phyloP scores from a whole-genome alignment of 1,140 invertebrate genomes.

The Lordiphosa mommai region DNA sequence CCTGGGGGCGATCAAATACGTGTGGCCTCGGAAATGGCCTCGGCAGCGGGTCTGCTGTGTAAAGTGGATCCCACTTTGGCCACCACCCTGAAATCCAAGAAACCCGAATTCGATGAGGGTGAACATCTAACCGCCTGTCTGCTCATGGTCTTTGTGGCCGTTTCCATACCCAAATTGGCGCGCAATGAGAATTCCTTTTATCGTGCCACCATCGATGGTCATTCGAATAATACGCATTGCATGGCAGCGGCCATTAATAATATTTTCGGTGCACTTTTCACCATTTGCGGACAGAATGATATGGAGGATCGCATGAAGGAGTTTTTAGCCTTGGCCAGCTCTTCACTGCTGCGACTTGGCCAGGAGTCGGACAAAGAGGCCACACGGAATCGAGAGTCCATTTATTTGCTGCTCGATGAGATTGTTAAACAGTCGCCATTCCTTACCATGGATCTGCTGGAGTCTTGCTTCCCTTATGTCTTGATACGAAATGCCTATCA shows the following conservation, averaged over 20 bases:
- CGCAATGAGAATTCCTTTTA: slow-evolving; percentile 94
- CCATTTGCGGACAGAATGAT: slow-evolving; percentile 95
- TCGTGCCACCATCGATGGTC: slow-evolving; percentile 94
- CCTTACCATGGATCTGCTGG: slow-evolving; percentile 97
- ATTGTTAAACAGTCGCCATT: slow-evolving; percentile 99
- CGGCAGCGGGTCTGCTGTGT: slow-evolving; percentile 94
- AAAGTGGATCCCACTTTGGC: slow-evolving; percentile 97
- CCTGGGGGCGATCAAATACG: slow-evolving; percentile 95
- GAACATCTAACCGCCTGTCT: slow-evolving; percentile 97
- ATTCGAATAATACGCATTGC: slow-evolving; percentile 99
- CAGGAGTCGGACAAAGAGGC: slow-evolving; percentile 97
- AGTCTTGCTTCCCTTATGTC: slow-evolving; percentile 98
- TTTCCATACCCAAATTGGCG: slow-evolving; percentile 98
- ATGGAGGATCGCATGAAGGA: slow-evolving; percentile 99
- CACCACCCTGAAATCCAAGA: slow-evolving; percentile 91
- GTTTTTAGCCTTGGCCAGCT: slow-evolving; percentile 97
- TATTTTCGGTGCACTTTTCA: slow-evolving; percentile 97
- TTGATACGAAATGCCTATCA: slow-evolving; percentile 98
- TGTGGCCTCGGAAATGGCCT: slow-evolving; percentile 97
- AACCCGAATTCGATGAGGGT: slow-evolving; percentile 90
- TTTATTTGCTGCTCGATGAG: slow-evolving; percentile 96
- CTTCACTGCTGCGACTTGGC: slow-evolving; percentile 94
- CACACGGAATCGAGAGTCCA: slow-evolving; percentile 95
- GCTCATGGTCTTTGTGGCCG: slow-evolving; percentile 99
- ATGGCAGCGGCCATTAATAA: slow-evolving; percentile 97